Base-by-base conservation (phyloP, 2,888 invertebrate species). In the Spicauda simplicius region DNA sequence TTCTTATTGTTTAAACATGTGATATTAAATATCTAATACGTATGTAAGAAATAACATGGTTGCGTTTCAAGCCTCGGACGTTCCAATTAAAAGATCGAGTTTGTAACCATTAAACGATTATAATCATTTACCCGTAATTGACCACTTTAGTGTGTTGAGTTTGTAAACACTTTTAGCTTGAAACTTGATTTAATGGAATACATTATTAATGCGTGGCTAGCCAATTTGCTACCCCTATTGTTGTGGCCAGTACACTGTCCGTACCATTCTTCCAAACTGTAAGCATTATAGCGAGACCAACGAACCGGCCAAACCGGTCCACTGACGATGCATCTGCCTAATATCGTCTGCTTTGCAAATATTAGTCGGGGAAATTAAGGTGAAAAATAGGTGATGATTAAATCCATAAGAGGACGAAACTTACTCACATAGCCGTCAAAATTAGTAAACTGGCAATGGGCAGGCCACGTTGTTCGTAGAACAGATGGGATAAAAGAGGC, bases 261-360 rank as follows among this genome's bases (percentile, higher is more conserved):
- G 25, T 62, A 30, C 50, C 25, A 14, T 16, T 41, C 33, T 45
- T 63, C 16, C 25, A 16, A 41, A 20, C 20, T 5, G 45, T 62
- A 54, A 55, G 55, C 53, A 63, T 63, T 63, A 25, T 54, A 30
- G 45, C 45, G 25, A 52, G 37, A 41, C 20, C 62, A 62, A n/a
- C 41, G 53, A 61, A 33, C 52, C 41, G 53, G 16, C 41, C 41
- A 25, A 62, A 62, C 25, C 41, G 54, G 54, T 54, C 12, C 54
- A 30, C 53, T 54, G 25, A 19, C 30, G 45, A 45, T 14, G 54
- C 62, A 45, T 55, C 54, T 55, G 62, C 45, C 45, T 45, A 41
- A 14, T 41, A 45, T 25, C 19, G 19, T n/a, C 45, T 20, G 45
- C 48, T 59, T 59, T 25, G 58, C 48, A 59, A 48, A 59, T 59